Evolutionary conservation across 2,113 vertebrate species (phyloP).

Genomic region (Hoplias malabaricus): DNA sequence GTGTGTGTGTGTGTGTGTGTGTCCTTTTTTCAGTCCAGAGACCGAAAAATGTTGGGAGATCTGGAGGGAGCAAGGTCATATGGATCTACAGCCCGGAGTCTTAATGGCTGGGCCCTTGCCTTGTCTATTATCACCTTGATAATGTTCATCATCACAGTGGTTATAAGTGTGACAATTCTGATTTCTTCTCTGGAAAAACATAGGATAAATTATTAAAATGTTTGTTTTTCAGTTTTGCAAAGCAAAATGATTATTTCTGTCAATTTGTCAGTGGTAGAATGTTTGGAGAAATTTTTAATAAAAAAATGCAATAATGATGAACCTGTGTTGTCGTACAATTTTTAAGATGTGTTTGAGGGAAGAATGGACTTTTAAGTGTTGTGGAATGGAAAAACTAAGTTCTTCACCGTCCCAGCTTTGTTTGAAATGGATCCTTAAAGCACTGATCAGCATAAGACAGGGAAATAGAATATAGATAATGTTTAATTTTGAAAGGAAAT

Average conservation of each 20-base stretch:
- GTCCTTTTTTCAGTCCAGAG: constrained; percentile 57
- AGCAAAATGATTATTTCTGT: not conserved
- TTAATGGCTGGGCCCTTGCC: constrained; percentile 47
- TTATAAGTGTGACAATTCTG: no score
- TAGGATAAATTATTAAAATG: no score
- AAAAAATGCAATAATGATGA: no score
- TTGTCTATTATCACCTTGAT: rapidly evolving
- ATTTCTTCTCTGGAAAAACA: no score
- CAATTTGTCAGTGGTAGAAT: no score
- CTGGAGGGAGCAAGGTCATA: constrained; percentile 41
- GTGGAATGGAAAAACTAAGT: not conserved
- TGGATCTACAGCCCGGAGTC: constrained; percentile 43
- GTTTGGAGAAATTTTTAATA: no score
- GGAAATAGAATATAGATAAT: no score
- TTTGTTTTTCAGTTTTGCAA: not conserved
- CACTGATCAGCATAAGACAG: no score
- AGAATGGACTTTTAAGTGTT: not conserved
- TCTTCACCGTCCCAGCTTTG: no score
- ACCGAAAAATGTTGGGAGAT: constrained; percentile 60
- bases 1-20: not conserved
- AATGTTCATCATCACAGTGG: rapidly evolving
- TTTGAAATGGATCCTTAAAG: no score
- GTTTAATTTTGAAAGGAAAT: no score
- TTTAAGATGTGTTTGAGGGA: not conserved
- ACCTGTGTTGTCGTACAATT: not conserved